A percentile compares a stretch with the other conserved stretches of the same genome.
phyloP scores from a whole-genome alignment of 1,140 invertebrate species.

The Drosophila grimshawi region DNA sequence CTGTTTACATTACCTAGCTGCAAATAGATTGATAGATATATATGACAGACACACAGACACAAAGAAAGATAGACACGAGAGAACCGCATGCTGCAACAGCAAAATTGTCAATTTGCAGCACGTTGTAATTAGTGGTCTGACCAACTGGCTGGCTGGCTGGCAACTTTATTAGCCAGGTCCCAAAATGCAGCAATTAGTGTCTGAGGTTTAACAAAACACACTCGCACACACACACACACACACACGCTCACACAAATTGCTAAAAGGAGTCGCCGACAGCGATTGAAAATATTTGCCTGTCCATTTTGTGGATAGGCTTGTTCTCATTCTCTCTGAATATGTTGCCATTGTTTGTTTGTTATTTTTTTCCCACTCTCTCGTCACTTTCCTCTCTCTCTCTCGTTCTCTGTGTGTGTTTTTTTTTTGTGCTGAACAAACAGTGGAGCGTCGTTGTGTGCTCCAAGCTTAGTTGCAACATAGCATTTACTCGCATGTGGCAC shows the following conservation, averaged over 20 bases:
- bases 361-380: neutral
- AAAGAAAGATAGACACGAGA: neutral
- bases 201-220: slow-evolving; percentile 57
- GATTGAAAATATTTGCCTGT: slow-evolving; percentile 71
- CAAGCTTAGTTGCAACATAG: slow-evolving; percentile 19
- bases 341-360: slow-evolving; percentile 24
- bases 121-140: slow-evolving; percentile 48
- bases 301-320: slow-evolving; percentile 42
- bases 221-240: slow-evolving; percentile 8
- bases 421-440: slow-evolving; percentile 27
- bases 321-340: slow-evolving; percentile 5
- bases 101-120: slow-evolving; percentile 53
- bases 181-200: slow-evolving; percentile 74
- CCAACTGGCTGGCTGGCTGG: slow-evolving; percentile 3
- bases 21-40: neutral
- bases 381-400: neutral
- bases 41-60: slow-evolving; percentile 1
- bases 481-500: slow-evolving; percentile 57
- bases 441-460: slow-evolving; percentile 7
- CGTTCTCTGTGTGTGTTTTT: neutral
- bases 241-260: slow-evolving; percentile 56
- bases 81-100: slow-evolving; percentile 37
- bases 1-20: slow-evolving; percentile 21
- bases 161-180: slow-evolving; percentile 51
- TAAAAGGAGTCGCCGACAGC: slow-evolving; percentile 33